A percentile compares a stretch with the other conserved stretches of the same genome.
Conservation (phyloP, 2,113 vertebrate species). For the Salvator merianae region DNA sequence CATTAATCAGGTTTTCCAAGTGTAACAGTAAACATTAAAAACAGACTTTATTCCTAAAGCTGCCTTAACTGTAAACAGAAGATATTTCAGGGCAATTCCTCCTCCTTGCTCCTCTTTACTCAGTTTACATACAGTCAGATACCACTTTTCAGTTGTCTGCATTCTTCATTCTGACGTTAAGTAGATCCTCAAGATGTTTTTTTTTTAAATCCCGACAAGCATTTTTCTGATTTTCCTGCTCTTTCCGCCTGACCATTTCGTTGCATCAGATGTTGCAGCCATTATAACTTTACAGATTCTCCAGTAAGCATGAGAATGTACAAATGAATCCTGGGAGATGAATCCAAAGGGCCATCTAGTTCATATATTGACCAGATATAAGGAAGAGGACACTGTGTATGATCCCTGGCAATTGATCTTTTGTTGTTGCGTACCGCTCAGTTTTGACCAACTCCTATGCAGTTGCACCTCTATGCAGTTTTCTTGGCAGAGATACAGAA, state of each 20-base stretch:
- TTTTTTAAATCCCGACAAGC: background rate
- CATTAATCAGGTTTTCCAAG: background rate
- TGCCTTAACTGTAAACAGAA: background rate
- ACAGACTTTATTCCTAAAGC: background rate
- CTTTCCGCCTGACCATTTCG: background rate
- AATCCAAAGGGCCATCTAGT: no score
- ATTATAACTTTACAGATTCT: background rate
- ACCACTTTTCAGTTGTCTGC: background rate
- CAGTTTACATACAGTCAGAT: background rate
- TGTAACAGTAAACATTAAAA: conserved; percentile 17
- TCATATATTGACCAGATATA: no score
- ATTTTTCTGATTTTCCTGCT: background rate
- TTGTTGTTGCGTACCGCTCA: no score
- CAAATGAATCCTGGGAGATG: no score
- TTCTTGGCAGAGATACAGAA: no score
- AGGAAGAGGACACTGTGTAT: no score
- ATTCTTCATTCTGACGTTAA: background rate
- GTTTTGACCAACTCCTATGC: no score
- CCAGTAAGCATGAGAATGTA: no score
- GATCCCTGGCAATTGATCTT: no score
- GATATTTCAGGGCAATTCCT: background rate
- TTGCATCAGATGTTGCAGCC: background rate
- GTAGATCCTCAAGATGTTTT: background rate
- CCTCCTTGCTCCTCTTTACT: background rate
- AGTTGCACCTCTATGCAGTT: no score